Conservation (phyloP, 1,140 invertebrate genomes). For the Physella acuta region DNA sequence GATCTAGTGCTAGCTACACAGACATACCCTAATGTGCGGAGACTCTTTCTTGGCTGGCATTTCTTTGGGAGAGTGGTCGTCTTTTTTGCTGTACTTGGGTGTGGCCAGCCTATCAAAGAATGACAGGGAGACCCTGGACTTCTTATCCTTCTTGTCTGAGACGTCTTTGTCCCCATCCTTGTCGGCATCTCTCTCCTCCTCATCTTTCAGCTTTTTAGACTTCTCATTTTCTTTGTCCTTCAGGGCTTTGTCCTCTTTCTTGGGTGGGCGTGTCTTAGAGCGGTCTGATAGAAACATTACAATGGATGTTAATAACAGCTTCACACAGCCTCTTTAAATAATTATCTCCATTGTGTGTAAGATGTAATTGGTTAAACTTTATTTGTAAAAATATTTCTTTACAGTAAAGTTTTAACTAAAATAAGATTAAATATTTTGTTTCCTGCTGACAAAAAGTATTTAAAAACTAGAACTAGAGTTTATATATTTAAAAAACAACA, state of each 20-base stretch:
- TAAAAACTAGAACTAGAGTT: too few relatives aligned
- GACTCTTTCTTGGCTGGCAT: slow-evolving; percentile 23
- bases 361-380: too few relatives aligned
- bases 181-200: slow-evolving; percentile 35
- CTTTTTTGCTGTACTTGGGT: slow-evolving; percentile 23
- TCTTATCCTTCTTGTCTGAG: slow-evolving; percentile 6
- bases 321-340: too few relatives aligned
- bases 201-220: slow-evolving; percentile 30
- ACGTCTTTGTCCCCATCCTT: slow-evolving; percentile 20
- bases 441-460: too few relatives aligned
- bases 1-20: too few relatives aligned
- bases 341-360: too few relatives aligned
- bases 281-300: slow-evolving; percentile 27
- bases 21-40: slow-evolving; percentile 21
- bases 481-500: too few relatives aligned
- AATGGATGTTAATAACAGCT: too few relatives aligned
- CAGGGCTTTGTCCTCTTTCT: slow-evolving; percentile 20
- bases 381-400: too few relatives aligned
- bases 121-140: slow-evolving; percentile 14
- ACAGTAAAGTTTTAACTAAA: too few relatives aligned
- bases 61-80: not conserved
- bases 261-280: slow-evolving; percentile 25
- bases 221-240: slow-evolving; percentile 18
- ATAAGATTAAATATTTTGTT: too few relatives aligned
- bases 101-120: slow-evolving; percentile 28